Conservation (phyloP, 2,797 vertebrate species). For the Benthosema pterotum region DNA sequence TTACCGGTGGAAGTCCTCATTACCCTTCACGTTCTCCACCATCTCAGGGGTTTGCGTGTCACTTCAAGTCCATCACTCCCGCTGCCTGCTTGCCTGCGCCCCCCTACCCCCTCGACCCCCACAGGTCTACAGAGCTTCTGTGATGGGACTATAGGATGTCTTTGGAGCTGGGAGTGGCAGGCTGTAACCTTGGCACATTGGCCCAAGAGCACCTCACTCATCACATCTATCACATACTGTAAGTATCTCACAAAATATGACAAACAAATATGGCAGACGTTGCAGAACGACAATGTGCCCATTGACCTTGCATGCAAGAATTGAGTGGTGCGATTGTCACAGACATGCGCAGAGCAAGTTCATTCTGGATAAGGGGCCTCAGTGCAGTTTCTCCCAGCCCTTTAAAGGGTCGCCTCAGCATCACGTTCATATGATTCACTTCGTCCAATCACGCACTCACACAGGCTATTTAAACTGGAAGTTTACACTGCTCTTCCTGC, state of each 20-base stretch:
- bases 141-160: slow-evolving; percentile 67
- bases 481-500: too few species aligned
- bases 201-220: slow-evolving; percentile 39
- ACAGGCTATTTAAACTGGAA: too few species aligned
- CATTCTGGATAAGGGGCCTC: too few species aligned
- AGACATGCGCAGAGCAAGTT: too few species aligned
- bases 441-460: too few species aligned
- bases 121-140: slow-evolving; percentile 58
- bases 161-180: slow-evolving; percentile 60
- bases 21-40: slow-evolving; percentile 58
- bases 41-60: slow-evolving; percentile 67
- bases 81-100: slow-evolving; percentile 17
- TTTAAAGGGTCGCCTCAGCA: too few species aligned
- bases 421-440: too few species aligned
- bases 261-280: slow-evolving; percentile 6
- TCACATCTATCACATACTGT: slow-evolving; percentile 39
- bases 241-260: slow-evolving; percentile 10
- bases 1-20: slow-evolving; percentile 67
- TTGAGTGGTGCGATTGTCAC: too few species aligned
- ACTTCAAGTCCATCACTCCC: slow-evolving; percentile 65
- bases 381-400: too few species aligned
- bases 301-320: not conserved
- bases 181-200: slow-evolving; percentile 59
- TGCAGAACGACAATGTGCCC: slow-evolving; percentile 8
- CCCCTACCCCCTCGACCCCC: slow-evolving; percentile 33